Conservation (phyloP, 2,113 vertebrate species). For the Laticauda laticaudata region DNA sequence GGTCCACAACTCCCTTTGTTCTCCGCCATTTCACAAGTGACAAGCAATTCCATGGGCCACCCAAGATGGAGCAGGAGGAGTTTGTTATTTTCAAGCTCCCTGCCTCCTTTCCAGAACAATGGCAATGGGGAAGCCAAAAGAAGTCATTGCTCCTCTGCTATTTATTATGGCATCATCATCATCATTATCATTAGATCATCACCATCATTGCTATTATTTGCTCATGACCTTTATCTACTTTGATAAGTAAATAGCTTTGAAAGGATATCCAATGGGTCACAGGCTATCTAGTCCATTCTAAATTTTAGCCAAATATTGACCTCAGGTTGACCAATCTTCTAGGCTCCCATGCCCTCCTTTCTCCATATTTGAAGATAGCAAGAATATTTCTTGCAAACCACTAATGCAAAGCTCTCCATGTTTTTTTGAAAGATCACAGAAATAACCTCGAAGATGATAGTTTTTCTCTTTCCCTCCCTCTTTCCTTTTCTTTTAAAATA, state of each 20-base stretch:
- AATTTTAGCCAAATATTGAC: background rate
- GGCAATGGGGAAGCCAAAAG: background rate
- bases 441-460: background rate
- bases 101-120: background rate
- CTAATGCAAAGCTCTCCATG: background rate
- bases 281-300: background rate
- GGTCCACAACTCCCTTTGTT: background rate
- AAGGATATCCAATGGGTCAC: background rate
- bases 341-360: background rate
- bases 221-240: background rate
- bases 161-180: background rate
- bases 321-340: background rate
- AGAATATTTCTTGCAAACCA: background rate
- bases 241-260: background rate
- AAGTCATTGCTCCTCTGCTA: background rate
- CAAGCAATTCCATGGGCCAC: background rate
- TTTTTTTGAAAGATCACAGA: background rate
- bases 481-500: background rate
- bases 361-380: background rate
- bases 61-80: background rate
- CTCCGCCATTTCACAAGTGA: background rate
- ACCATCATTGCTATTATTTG: too few species aligned
- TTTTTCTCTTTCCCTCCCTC: background rate
- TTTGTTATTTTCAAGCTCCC: background rate
- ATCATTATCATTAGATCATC: too few species aligned